Evolutionary conservation across 2,888 invertebrate species (phyloP).

Genomic region (Balanococcus diminutus): DNA sequence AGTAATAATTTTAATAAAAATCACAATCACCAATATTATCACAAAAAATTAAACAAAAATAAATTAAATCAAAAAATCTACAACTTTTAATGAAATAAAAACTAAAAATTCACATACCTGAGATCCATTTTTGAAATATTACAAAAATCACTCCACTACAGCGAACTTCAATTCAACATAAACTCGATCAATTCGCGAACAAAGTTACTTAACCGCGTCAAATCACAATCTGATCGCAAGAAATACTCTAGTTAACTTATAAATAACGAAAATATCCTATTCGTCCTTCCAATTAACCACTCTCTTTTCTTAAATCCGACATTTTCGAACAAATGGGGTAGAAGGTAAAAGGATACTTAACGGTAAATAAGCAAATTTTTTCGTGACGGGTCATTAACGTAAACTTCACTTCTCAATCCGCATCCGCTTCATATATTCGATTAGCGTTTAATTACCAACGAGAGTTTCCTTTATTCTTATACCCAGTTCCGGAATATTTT

Average conservation of each 20-base stretch:
- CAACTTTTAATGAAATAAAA: too few species aligned
- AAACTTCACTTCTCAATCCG: neutral
- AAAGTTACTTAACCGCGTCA: neutral
- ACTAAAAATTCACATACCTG: neutral
- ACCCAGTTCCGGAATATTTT: neutral
- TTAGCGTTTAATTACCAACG: neutral
- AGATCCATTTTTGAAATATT: neutral
- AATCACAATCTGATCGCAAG: neutral
- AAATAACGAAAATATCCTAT: neutral
- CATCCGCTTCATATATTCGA: neutral
- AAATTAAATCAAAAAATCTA: neutral
- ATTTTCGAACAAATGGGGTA: neutral
- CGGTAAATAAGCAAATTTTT: neutral
- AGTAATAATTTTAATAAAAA: too few species aligned
- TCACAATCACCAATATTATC: too few species aligned
- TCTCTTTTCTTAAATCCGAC: neutral
- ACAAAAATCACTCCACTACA: neutral
- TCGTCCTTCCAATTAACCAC: neutral
- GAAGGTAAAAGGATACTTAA: conserved; percentile 5
- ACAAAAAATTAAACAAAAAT: neutral
- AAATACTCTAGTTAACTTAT: neutral
- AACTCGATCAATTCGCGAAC: neutral
- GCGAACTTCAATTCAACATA: neutral
- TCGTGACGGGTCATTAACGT: neutral
- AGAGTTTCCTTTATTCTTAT: neutral